Base-by-base conservation (phyloP, 2,888 invertebrate genomes). In the Lasioglossum morio region DNA sequence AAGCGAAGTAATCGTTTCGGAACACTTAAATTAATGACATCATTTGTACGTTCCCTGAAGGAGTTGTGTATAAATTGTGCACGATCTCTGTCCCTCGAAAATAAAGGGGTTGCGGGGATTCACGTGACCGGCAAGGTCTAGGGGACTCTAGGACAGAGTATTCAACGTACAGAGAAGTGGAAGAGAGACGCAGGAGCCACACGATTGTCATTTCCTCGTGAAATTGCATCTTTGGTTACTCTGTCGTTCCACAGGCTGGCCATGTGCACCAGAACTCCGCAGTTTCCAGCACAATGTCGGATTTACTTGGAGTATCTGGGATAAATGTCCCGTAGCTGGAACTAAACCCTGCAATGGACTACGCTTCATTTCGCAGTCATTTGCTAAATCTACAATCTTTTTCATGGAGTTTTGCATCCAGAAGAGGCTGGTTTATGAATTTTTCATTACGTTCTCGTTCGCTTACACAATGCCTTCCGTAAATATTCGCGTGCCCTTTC, bases 21-120 rank as follows among this genome's bases (percentile, higher is more conserved):
- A 85, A 88, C 90, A 88, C 89, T 92, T 88, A 92, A 91, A 91
- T 89, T 92, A 93, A 93, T 88, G 92, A 91, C 89, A 89, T 91
- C 92, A 90, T 92, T 92, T 91, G 91, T 92, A 91, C 88, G 87
- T 89, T 84, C 77, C 80, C 74, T 75, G 84, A 77, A 79, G 84
- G 79, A 87, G 77, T 53, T 63, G 81, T 72, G 79, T 82, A 88
- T 86, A 89, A 89, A 89, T 86, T 83, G 78, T 57, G 57, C 66
- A 34, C 78, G 87, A 87, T 86, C 81, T 80, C 73, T 77, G 81
- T 82, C 40, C 84, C 43, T 66, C 46, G 81, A 76, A 83, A 84
- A 84, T 78, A 77, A 82, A 87, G 73, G 43, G 66, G 72, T 34
- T 27, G 30, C 48, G 37, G 69, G 69, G 53, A 46, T 57, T 75